These are phyloP conservation scores for Hexactinellida sp. DNA, from an alignment of 37 sponge, comb jelly and placozoan genomes.

Conservation along the genomic window DNA sequence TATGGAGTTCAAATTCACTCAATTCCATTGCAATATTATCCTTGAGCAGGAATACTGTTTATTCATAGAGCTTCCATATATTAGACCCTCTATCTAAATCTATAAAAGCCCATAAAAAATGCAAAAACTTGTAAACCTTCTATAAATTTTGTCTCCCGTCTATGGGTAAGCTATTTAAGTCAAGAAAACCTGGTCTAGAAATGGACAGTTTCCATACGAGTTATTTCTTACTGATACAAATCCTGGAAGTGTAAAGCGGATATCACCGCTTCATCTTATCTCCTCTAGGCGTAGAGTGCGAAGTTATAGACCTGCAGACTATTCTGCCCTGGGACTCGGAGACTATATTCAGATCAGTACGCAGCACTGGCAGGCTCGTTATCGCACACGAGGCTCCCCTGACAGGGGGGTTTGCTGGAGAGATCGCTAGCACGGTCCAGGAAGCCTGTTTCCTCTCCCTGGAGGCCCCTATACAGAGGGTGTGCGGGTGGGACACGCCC, in stretches of 20 bases:
- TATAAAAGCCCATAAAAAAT: too few relatives aligned
- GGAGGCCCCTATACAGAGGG: conserved; percentile 93
- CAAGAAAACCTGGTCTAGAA: too few relatives aligned
- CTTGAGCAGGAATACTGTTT: neutral
- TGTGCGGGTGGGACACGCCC: conserved; percentile 96
- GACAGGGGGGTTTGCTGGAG: conserved; percentile 86
- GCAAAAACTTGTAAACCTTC: too few relatives aligned
- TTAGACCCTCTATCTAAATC: too few relatives aligned
- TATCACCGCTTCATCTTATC: too few relatives aligned
- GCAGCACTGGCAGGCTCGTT: conserved; percentile 72
- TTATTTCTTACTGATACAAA: too few relatives aligned
- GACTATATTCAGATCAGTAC: conserved; percentile 79
- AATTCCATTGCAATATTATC: neutral
- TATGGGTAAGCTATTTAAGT: too few relatives aligned
- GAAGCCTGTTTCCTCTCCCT: conserved; percentile 79
- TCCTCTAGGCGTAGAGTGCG: conserved; percentile 65
- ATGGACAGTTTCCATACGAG: too few relatives aligned
- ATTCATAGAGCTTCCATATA: too few relatives aligned
- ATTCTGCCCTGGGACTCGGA: conserved; percentile 81
- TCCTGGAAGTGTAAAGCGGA: too few relatives aligned
- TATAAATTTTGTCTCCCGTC: too few relatives aligned
- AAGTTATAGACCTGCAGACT: conserved; percentile 88
- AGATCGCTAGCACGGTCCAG: conserved; percentile 80
- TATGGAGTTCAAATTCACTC: neutral
- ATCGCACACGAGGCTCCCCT: conserved; percentile 93